phyloP scores from a whole-genome alignment of 1,140 invertebrate genomes.

The Brachionus plicatilis region DNA sequence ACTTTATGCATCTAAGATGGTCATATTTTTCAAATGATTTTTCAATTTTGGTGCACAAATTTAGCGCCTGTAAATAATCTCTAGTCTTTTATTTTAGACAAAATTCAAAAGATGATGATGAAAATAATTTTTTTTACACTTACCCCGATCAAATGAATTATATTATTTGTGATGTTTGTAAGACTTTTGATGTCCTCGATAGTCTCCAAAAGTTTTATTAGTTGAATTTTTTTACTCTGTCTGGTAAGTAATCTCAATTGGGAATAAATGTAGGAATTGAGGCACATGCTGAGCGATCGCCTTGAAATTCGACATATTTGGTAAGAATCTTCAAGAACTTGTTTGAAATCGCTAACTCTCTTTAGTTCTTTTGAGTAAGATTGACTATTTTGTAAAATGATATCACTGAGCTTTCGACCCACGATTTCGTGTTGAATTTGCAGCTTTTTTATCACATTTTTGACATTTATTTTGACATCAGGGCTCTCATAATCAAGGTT shows the following conservation, averaged over 20 bases:
- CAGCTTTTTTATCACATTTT: neutral
- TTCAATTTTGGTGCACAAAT: neutral
- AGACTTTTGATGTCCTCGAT: neutral
- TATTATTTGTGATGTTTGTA: neutral
- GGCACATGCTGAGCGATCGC: neutral
- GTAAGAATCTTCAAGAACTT: constrained; percentile 3
- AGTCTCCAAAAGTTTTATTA: neutral
- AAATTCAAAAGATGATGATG: too few species aligned
- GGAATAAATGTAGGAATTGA: neutral
- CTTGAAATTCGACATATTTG: constrained; percentile 4
- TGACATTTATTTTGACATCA: neutral
- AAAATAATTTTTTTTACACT: neutral
- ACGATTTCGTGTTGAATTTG: neutral
- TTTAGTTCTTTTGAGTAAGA: constrained; percentile 1
- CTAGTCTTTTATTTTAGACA: neutral
- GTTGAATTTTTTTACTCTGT: neutral
- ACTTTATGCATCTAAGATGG: constrained; percentile 1
- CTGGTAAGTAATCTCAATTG: neutral
- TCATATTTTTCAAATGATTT: neutral
- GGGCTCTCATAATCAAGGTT: neutral
- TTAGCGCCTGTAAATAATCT: neutral
- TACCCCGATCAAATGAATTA: neutral
- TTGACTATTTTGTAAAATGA: constrained; percentile 11
- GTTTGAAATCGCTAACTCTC: constrained; percentile 17
- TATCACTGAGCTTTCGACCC: neutral